Conservation (phyloP, 1,140 invertebrate genomes). For the Penaeus japonicus region DNA sequence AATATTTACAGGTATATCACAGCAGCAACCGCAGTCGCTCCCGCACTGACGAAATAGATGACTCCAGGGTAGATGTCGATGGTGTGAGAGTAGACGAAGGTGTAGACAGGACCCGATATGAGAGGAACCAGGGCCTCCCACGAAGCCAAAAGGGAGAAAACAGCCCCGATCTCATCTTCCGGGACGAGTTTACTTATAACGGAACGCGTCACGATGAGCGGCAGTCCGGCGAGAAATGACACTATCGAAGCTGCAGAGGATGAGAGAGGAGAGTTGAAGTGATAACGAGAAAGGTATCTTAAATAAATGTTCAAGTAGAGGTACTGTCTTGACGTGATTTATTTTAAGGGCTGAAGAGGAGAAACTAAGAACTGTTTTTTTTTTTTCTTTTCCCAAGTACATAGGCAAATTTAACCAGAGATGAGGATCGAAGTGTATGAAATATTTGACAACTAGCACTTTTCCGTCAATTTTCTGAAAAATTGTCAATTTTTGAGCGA, state of each 20-base stretch:
- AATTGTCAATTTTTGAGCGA: too few species aligned
- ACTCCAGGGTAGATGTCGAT: slow-evolving; percentile 26
- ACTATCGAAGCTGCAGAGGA: not conserved
- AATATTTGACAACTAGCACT: too few species aligned
- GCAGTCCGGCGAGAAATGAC: not conserved
- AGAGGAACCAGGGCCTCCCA: slow-evolving; percentile 31
- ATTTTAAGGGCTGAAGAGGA: too few species aligned
- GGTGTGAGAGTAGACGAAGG: slow-evolving; percentile 30
- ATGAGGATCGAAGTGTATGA: too few species aligned
- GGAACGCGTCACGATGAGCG: slow-evolving; percentile 31
- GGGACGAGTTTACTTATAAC: slow-evolving; percentile 39
- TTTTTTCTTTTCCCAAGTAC: too few species aligned
- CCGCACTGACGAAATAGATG: slow-evolving; percentile 9
- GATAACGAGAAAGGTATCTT: too few species aligned
- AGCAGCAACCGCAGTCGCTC: not conserved
- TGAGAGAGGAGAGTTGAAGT: too few species aligned
- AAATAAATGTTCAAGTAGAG: too few species aligned
- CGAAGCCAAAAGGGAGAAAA: slow-evolving; percentile 45
- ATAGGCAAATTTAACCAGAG: too few species aligned
- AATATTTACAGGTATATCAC: slow-evolving; percentile 28
- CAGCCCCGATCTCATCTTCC: not conserved
- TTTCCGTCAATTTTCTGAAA: too few species aligned
- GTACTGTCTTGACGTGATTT: too few species aligned
- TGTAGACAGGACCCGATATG: slow-evolving; percentile 24
- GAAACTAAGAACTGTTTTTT: too few species aligned